Evolutionary conservation across 2,888 invertebrate genomes (phyloP).

Genomic region (Lepidocyrtinus sp.): DNA sequence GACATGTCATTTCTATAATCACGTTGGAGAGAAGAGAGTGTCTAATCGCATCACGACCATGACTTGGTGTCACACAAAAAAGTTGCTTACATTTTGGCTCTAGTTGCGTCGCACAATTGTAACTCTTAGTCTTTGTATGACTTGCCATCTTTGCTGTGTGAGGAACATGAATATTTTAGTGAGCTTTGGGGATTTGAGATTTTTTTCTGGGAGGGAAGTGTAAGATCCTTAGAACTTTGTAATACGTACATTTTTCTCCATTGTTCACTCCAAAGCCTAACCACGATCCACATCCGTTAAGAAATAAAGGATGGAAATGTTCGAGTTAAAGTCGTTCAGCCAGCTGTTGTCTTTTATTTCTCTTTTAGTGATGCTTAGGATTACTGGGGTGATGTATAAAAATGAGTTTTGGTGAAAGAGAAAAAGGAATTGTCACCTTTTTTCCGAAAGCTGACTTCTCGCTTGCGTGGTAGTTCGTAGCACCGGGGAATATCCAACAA

Average conservation of each 20-base stretch:
- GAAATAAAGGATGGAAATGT: too few species aligned
- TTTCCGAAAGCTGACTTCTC: too few species aligned
- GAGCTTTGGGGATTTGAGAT: slow-evolving; percentile 47
- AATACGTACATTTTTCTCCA: too few species aligned
- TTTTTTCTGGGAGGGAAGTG: too few species aligned
- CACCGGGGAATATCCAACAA: too few species aligned
- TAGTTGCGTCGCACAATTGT: background rate
- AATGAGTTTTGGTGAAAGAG: slow-evolving; percentile 11
- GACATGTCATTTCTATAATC: slow-evolving; percentile 50
- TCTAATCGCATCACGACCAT: slow-evolving; percentile 55
- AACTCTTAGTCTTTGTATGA: background rate
- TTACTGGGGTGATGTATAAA: slow-evolving; percentile 19
- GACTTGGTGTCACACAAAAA: slow-evolving; percentile 37
- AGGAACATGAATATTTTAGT: slow-evolving; percentile 52
- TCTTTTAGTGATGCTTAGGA: slow-evolving; percentile 14
- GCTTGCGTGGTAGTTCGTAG: too few species aligned
- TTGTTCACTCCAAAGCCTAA: too few species aligned
- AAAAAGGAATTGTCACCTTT: slow-evolving; percentile 45
- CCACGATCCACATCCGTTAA: too few species aligned
- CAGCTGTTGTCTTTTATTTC: slow-evolving; percentile 38
- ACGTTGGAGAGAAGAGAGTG: slow-evolving; percentile 51
- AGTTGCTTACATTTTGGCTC: background rate
- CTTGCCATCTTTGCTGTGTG: slow-evolving; percentile 1
- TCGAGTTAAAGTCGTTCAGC: background rate
- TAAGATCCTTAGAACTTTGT: too few species aligned